Percentiles rank a stretch among this genome's conserved stretches.
Evolutionary conservation across 1,140 invertebrate species (phyloP).

Genomic region (Meloidogyne hapla): DNA sequence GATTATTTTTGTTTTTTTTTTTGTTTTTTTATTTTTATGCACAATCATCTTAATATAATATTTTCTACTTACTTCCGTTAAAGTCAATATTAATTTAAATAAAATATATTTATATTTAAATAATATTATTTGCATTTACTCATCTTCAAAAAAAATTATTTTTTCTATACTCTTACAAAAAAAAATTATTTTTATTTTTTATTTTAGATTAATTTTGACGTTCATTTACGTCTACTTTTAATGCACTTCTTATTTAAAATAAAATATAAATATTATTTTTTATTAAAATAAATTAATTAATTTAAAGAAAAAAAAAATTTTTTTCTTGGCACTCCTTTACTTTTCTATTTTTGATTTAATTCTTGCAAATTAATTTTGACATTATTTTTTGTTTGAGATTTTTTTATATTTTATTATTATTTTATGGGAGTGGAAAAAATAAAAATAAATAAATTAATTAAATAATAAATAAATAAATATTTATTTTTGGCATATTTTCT

Average conservation of each 20-base stretch:
- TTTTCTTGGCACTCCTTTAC: neutral
- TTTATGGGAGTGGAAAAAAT: neutral
- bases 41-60: too few relatives aligned
- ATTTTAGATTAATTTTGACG: neutral
- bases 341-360: neutral
- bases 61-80: neutral
- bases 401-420: neutral
- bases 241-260: neutral
- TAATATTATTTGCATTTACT: neutral
- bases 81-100: neutral
- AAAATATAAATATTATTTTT: neutral
- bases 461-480: too few relatives aligned
- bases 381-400: neutral
- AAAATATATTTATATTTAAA: neutral
- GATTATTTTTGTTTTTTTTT: neutral
- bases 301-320: neutral
- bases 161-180: neutral
- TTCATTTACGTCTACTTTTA: slow-evolving; percentile 1
- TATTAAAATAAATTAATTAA: neutral
- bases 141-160: neutral
- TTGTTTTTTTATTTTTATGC: too few relatives aligned
- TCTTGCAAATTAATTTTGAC: slow-evolving; percentile 3
- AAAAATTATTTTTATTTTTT: neutral
- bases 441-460: neutral
- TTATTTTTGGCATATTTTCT: too few relatives aligned